phyloP scores from a whole-genome alignment of 2,113 vertebrate genomes.

The Stomatorhinus ivindoensis region DNA sequence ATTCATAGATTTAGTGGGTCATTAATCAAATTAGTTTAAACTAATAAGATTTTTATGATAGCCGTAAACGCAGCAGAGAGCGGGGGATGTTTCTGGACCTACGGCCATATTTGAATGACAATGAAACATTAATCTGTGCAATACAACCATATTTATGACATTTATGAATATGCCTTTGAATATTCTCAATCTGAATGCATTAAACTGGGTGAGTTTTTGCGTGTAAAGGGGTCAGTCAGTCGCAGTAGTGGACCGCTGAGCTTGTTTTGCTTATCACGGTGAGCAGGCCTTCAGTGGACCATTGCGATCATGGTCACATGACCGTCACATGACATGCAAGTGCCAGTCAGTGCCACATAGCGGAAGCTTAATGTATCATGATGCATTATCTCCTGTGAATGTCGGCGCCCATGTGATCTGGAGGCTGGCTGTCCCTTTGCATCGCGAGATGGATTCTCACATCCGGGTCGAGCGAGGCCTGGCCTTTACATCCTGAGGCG shows the following conservation, averaged over 20 bases:
- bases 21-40: conserved; percentile 21
- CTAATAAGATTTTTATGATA: conserved; percentile 1
- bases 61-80: not conserved
- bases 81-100: not conserved
- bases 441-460: not conserved
- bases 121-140: conserved; percentile 14
- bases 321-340: not conserved
- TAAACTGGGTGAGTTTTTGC: not conserved
- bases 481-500: not conserved
- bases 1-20: conserved; percentile 1
- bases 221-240: not conserved
- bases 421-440: too few relatives aligned
- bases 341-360: not conserved
- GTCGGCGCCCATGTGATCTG: not conserved
- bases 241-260: not conserved
- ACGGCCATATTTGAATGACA: not conserved
- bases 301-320: not conserved
- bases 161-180: conserved; percentile 15
- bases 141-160: conserved; percentile 7
- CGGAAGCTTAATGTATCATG: not conserved
- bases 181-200: conserved; percentile 5
- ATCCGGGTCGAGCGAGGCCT: not conserved
- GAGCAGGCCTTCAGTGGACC: not conserved
- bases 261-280: not conserved
- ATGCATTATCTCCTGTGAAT: not conserved